Evolutionary conservation across 2,888 invertebrate genomes (phyloP).

Genomic region (Volucella inflata): DNA sequence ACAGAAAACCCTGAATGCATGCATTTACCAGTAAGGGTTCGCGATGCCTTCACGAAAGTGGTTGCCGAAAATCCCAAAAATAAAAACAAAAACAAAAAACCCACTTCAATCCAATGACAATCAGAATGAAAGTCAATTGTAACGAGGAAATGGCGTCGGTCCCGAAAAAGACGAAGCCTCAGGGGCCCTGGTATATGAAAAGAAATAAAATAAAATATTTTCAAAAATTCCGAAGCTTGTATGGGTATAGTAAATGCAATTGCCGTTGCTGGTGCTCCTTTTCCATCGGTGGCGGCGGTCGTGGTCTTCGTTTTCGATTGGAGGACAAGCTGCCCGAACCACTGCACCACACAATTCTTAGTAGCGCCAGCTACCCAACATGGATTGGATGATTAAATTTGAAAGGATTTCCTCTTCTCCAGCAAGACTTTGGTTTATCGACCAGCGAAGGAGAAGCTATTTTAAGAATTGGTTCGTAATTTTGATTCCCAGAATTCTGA

Average conservation of each 20-base stretch:
- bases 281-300: neutral
- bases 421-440: conserved; percentile 13
- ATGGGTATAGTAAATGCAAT: neutral
- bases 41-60: too few species aligned
- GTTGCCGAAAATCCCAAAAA: neutral
- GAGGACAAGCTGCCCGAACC: conserved; percentile 20
- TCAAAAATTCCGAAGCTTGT: conserved; percentile 5
- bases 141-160: neutral
- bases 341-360: neutral
- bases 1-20: too few species aligned
- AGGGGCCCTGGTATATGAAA: neutral
- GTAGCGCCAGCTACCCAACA: neutral
- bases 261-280: neutral
- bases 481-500: conserved; percentile 1
- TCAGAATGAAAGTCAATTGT: conserved; percentile 1
- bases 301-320: conserved; percentile 12
- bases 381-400: conserved; percentile 59
- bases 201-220: conserved; percentile 19
- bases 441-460: conserved; percentile 9
- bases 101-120: conserved; percentile 3
- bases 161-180: conserved; percentile 29
- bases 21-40: too few species aligned
- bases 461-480: conserved; percentile 41
- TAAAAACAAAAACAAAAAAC: conserved; percentile 1
- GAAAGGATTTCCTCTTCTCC: conserved; percentile 18